Evolutionary conservation across 2,113 vertebrate genomes (phyloP).

Genomic region (Opisthocomus hoazin): DNA sequence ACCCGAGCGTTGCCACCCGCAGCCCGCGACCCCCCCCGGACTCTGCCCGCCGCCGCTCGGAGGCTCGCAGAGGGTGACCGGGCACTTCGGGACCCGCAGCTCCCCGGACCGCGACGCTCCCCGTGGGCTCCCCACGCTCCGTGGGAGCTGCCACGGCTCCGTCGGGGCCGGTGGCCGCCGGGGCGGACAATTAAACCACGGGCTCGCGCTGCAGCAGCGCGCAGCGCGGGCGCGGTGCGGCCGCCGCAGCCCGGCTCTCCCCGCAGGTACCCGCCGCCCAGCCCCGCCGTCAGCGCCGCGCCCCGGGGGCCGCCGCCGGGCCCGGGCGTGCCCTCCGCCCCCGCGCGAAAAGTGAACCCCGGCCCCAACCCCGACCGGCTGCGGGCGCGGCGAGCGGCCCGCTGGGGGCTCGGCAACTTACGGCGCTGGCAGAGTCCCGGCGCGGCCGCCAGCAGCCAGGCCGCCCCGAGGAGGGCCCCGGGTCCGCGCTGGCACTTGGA

Average conservation of each 20-base stretch:
- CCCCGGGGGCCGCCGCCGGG: neutral
- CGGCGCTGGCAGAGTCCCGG: constrained; percentile 67
- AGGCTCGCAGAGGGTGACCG: neutral
- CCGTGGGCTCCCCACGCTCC: neutral
- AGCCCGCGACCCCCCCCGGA: neutral
- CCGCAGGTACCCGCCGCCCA: neutral
- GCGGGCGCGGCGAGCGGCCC: neutral
- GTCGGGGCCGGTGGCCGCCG: too few species aligned
- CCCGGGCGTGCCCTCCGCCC: neutral
- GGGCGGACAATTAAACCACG: fast-evolving
- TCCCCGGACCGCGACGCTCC: fast-evolving
- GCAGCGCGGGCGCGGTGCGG: neutral
- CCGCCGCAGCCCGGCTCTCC: neutral
- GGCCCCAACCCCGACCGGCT: neutral
- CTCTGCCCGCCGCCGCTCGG: too few species aligned
- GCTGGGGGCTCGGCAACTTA: constrained; percentile 55
- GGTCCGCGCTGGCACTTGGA: constrained; percentile 66
- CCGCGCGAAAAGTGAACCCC: neutral
- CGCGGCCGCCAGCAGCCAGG: constrained; percentile 63
- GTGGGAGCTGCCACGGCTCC: neutral
- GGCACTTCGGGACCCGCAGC: neutral
- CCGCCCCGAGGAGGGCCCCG: constrained; percentile 54
- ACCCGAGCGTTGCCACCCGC: neutral
- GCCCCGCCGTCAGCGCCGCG: neutral
- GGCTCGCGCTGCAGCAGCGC: neutral